Percentiles rank a stretch among this genome's conserved stretches.
These are phyloP conservation scores for Acronicta aceris DNA, from an alignment of 2,888 invertebrate genomes.

Conservation along the genomic window DNA sequence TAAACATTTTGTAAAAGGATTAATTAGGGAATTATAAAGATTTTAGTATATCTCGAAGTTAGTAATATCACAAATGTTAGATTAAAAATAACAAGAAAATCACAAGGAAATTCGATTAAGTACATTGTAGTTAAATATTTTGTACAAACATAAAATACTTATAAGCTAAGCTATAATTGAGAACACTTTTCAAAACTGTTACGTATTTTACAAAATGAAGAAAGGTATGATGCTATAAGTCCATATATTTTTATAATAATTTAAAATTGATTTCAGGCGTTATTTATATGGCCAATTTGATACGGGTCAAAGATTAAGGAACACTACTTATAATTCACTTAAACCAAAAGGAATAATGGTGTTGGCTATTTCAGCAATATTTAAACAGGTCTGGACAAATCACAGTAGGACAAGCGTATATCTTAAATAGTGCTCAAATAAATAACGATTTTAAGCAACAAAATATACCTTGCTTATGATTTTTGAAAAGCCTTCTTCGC, in stretches of 20 bases:
- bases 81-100: constrained; percentile 40
- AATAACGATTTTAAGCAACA: too few relatives aligned
- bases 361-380: too few relatives aligned
- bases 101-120: constrained; percentile 50
- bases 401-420: too few relatives aligned
- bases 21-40: constrained; percentile 35
- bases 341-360: too few relatives aligned
- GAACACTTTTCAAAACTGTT: constrained; percentile 57
- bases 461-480: background rate
- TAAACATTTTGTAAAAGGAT: constrained; percentile 42
- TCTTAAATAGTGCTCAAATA: too few relatives aligned
- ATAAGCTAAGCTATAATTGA: constrained; percentile 41
- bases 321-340: too few relatives aligned
- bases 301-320: too few relatives aligned
- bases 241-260: too few relatives aligned
- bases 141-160: constrained; percentile 44
- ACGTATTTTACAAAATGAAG: background rate
- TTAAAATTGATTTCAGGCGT: too few relatives aligned
- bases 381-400: too few relatives aligned
- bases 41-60: constrained; percentile 44
- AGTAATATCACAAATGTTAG: constrained; percentile 62
- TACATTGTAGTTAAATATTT: constrained; percentile 50
- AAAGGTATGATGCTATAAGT: background rate
- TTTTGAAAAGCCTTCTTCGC: constrained; percentile 52
- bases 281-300: too few relatives aligned